These are phyloP conservation scores for Ligdia adustata DNA, from an alignment of 2,888 invertebrate genomes.

Conservation along the genomic window DNA sequence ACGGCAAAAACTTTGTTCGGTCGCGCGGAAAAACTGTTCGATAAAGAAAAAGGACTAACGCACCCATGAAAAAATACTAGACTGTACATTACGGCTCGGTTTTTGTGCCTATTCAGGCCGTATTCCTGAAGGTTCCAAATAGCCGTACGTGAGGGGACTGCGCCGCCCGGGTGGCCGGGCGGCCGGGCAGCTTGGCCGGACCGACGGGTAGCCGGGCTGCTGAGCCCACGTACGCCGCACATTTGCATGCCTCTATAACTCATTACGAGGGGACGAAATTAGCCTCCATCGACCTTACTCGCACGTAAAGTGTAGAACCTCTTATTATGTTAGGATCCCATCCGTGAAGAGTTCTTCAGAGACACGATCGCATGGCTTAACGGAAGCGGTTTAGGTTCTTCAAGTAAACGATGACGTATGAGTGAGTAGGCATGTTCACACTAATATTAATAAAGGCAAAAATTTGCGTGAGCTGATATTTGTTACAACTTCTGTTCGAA, in stretches of 20 bases:
- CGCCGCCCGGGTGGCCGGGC: not conserved
- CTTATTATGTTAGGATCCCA: conserved; percentile 21
- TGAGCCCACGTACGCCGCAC: conserved; percentile 10
- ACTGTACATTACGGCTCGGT: conserved; percentile 4
- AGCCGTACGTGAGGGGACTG: conserved; percentile 29
- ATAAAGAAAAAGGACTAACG: conserved; percentile 1
- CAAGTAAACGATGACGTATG: no score
- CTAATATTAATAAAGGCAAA: no score
- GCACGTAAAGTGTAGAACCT: conserved; percentile 13
- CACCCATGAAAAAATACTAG: conserved; percentile 6
- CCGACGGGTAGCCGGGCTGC: no score
- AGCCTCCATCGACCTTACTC: conserved; percentile 28
- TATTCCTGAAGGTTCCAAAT: conserved; percentile 32
- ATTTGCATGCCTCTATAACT: conserved; percentile 39
- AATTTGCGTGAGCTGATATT: no score
- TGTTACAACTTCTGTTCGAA: no score
- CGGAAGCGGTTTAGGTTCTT: no score
- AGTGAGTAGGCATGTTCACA: no score
- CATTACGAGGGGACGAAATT: conserved; percentile 32
- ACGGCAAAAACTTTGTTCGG: not conserved
- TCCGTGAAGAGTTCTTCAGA: not conserved
- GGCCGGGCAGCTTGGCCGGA: not conserved
- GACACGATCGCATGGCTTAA: no score
- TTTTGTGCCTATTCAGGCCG: conserved; percentile 20
- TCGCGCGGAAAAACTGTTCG: not conserved